Percentiles rank a stretch among this genome's conserved stretches.
These are phyloP conservation scores for Micropoecilia bifurca DNA, from an alignment of 2,797 vertebrate species.

Conservation along the genomic window DNA sequence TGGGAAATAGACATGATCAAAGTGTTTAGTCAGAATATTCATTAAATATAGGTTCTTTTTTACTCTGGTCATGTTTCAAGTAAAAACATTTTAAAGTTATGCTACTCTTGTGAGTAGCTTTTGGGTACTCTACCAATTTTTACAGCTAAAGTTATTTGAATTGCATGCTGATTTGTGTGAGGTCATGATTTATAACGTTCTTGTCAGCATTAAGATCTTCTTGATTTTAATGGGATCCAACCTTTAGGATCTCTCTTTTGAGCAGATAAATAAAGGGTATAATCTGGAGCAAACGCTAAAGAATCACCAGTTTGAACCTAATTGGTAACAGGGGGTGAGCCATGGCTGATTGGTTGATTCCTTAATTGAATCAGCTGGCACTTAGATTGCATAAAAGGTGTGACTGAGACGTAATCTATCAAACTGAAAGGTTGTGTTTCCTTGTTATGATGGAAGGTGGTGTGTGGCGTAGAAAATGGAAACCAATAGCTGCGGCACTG, in stretches of 20 bases:
- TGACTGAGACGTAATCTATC: background rate
- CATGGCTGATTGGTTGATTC: background rate
- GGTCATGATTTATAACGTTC: background rate
- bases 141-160: background rate
- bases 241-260: background rate
- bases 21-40: background rate
- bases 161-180: background rate
- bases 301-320: slow-evolving; percentile 29
- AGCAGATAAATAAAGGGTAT: background rate
- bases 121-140: background rate
- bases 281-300: slow-evolving; percentile 2
- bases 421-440: background rate
- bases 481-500: slow-evolving; percentile 24
- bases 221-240: too few species aligned
- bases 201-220: background rate
- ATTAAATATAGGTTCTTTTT: background rate
- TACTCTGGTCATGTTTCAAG: background rate
- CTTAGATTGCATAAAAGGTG: background rate
- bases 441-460: slow-evolving; percentile 36
- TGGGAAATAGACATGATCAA: background rate
- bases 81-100: background rate
- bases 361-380: background rate
- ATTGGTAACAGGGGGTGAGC: slow-evolving; percentile 35
- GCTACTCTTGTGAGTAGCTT: background rate
- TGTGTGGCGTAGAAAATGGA: background rate